phyloP scores from a whole-genome alignment of 2,797 vertebrate genomes.

The Anguilla anguilla region DNA sequence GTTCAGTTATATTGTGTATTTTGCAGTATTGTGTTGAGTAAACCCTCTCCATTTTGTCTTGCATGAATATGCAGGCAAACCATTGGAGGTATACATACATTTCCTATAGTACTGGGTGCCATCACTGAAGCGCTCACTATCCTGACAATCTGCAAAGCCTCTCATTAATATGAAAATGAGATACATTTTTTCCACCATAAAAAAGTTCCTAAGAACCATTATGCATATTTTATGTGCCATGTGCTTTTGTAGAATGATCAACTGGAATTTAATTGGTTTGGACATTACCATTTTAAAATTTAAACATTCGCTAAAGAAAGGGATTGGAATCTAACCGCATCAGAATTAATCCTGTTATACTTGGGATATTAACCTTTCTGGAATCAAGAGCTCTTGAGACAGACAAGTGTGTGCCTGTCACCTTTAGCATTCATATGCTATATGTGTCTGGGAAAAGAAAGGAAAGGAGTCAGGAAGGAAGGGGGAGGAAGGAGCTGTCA shows the following conservation, averaged over 20 bases:
- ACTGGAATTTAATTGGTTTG: constrained; percentile 74
- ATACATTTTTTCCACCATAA: constrained; percentile 49
- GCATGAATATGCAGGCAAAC: constrained; percentile 26
- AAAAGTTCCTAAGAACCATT: constrained; percentile 58
- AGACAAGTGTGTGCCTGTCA: constrained; percentile 60
- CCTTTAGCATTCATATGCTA: constrained; percentile 55
- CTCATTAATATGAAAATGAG: constrained; percentile 56
- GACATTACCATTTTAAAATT: constrained; percentile 76
- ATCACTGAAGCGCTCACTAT: constrained; percentile 33
- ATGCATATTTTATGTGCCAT: constrained; percentile 73
- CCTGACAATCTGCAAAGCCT: constrained; percentile 42
- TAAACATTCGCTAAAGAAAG: constrained; percentile 68
- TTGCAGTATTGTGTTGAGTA: neutral
- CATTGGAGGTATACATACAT: constrained; percentile 32
- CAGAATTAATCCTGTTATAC: constrained; percentile 65
- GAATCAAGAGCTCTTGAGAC: constrained; percentile 59
- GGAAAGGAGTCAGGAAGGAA: constrained; percentile 12
- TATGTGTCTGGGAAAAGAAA: constrained; percentile 26
- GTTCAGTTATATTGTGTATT: neutral
- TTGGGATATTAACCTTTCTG: constrained; percentile 67
- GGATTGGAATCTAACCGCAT: constrained; percentile 56
- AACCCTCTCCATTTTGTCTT: constrained; percentile 19
- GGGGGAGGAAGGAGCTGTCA: constrained; percentile 33
- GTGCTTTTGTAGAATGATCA: constrained; percentile 72
- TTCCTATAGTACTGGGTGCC: constrained; percentile 33